Percentiles rank a stretch among this genome's conserved stretches.
These are phyloP conservation scores for Psix sp. DNA, from an alignment of 1,140 invertebrate genomes.

Conservation along the genomic window DNA sequence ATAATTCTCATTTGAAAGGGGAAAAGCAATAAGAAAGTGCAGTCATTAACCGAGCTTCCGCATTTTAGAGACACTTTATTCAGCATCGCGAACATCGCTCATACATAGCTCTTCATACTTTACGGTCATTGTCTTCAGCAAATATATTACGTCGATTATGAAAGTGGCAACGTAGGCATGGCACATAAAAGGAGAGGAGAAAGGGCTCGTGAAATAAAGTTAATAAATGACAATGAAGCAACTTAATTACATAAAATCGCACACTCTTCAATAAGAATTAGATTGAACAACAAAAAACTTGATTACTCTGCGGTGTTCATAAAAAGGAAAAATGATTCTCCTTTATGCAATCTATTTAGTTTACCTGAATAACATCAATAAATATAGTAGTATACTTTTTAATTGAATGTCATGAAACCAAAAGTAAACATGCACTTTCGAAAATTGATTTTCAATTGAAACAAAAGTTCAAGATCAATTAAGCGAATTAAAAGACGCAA, in stretches of 20 bases:
- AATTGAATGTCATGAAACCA: too few relatives aligned
- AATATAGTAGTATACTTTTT: too few relatives aligned
- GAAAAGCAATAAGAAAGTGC: conserved; percentile 58
- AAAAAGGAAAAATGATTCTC: too few relatives aligned
- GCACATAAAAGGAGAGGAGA: conserved; percentile 9
- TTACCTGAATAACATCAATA: too few relatives aligned
- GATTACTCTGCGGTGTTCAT: too few relatives aligned
- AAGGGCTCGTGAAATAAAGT: conserved; percentile 8
- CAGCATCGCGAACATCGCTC: conserved; percentile 45
- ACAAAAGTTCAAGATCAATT: conserved; percentile 3
- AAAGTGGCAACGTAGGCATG: conserved; percentile 43
- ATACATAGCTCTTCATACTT: conserved; percentile 30
- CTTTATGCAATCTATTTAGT: too few relatives aligned
- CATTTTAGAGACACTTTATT: conserved; percentile 61
- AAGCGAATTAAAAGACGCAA: conserved; percentile 30
- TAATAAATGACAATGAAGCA: conserved; percentile 23
- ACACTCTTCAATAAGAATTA: too few relatives aligned
- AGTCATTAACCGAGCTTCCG: conserved; percentile 59
- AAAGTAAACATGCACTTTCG: too few relatives aligned
- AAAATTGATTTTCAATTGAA: too few relatives aligned
- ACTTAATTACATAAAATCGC: too few relatives aligned
- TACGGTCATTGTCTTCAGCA: conserved; percentile 45
- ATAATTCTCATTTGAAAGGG: too few relatives aligned
- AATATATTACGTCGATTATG: conserved; percentile 52
- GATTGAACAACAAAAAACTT: too few relatives aligned